Evolutionary conservation across 2,888 invertebrate genomes (phyloP).

Genomic region (Parochlus steinenii): DNA sequence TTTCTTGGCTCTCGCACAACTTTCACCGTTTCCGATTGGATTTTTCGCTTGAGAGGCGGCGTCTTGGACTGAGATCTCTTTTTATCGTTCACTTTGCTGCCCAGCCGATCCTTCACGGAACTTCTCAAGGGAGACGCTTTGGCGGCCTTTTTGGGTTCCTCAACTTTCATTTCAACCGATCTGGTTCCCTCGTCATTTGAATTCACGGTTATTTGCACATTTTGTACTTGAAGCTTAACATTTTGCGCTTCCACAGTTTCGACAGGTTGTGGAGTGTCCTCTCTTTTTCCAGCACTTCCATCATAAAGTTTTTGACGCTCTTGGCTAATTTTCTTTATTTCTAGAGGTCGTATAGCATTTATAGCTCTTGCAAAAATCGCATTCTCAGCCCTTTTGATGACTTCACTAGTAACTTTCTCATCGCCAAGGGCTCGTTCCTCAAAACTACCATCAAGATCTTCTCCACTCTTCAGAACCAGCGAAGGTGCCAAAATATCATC

Average conservation of each 20-base stretch:
- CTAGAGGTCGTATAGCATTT: slow-evolving; percentile 59
- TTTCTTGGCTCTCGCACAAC: too few species aligned
- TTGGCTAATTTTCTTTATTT: slow-evolving; percentile 57
- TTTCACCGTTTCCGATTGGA: slow-evolving; percentile 2
- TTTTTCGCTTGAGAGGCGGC: slow-evolving; percentile 24
- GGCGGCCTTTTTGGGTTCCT: slow-evolving; percentile 28
- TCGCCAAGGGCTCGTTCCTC: slow-evolving; percentile 32
- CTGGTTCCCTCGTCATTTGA: slow-evolving; percentile 29
- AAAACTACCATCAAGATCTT: slow-evolving; percentile 32
- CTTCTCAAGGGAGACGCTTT: slow-evolving; percentile 40
- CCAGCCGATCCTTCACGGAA: slow-evolving; percentile 65
- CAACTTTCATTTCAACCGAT: slow-evolving; percentile 33
- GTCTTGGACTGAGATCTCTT: slow-evolving; percentile 36
- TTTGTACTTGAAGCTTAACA: slow-evolving; percentile 31
- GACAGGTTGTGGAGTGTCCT: slow-evolving; percentile 16
- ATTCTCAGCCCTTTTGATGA: slow-evolving; percentile 79
- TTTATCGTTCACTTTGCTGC: slow-evolving; percentile 52
- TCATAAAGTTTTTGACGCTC: slow-evolving; percentile 51
- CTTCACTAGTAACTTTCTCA: slow-evolving; percentile 67
- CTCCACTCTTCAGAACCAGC: slow-evolving; percentile 31
- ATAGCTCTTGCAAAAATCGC: slow-evolving; percentile 81
- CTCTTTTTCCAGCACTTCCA: slow-evolving; percentile 18
- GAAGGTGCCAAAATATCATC: slow-evolving; percentile 34
- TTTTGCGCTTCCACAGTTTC: slow-evolving; percentile 19
- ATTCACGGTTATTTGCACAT: slow-evolving; percentile 39